Evolutionary conservation across 37 sponge, comb jelly and placozoan genomes (phyloP), one percentile per base, ranked within the genome.

Genomic region (Cladorhizidae sp.): DNA sequence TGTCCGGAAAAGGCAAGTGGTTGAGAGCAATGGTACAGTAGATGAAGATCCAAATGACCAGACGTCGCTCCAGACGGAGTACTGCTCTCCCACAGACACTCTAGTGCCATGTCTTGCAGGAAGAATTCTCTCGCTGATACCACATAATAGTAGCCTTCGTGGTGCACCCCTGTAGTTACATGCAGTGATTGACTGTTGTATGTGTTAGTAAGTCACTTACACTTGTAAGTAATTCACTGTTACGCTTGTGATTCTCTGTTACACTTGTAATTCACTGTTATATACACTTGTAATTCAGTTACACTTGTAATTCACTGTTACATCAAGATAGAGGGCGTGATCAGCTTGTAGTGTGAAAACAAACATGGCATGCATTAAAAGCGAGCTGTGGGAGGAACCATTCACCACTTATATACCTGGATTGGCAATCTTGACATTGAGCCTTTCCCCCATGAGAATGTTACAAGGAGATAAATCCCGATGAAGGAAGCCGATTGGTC

Each of bases 81-180:
- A 85, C 1, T 72, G 26, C 80, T 81, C 28, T 79, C 86, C 62
- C 74, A 73, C 68, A 92, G 80, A 57, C 80, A 79, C 64, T 92
- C 93, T 23, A 89, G 93, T 26, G 93, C 93, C 76, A 92, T 85
- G 83, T 88, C 89, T 28, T 88, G 82, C 14, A 92, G 57, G 58
- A 75, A 85, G 22, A 77, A 64, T 18, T 57, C 93, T 50, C 93
- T 79, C 74, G 81, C 89, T 29, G 89, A 85, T 25, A 84, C 88
- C 17, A 85, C 64, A 49, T 85, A 92, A 79, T 92, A 92, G 49
- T 88, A 55, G 1, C 89, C 93, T 57, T 87, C 88, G n/a, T 84
- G 78, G 22, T 64, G 64, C 71, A 86, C 73, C 21, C 86, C 83
- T 75, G 75, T 17, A n/a, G n/a, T n/a, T n/a, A n/a, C n/a, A 54